Evolutionary conservation across 2,113 vertebrate species (phyloP).

Genomic region (Pipra filicauda): DNA sequence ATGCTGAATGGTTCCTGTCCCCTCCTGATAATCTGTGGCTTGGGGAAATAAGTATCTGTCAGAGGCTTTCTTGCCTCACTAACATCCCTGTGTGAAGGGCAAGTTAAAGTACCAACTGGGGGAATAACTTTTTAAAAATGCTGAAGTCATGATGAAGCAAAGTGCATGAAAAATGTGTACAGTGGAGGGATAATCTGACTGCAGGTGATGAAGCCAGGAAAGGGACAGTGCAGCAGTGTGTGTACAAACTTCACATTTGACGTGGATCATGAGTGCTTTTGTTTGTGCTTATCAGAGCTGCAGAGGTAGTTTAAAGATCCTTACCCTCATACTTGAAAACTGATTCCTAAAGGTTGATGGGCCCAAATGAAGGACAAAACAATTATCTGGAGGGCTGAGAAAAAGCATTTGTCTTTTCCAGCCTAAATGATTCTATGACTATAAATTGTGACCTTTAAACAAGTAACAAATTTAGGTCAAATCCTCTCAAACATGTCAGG

Average conservation of each 20-base stretch:
- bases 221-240: rapidly evolving
- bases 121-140: background rate
- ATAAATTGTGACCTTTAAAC: background rate
- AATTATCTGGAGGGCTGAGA: background rate
- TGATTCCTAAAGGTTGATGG: background rate
- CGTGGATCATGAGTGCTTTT: rapidly evolving
- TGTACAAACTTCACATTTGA: background rate
- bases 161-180: background rate
- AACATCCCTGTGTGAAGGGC: background rate
- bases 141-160: background rate
- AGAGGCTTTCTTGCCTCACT: background rate
- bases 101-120: background rate
- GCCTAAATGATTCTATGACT: background rate
- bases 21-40: background rate
- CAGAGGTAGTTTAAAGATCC: background rate
- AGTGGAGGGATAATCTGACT: background rate
- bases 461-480: background rate
- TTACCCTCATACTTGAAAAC: background rate
- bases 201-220: background rate
- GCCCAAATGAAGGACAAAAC: background rate
- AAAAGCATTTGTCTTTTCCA: background rate
- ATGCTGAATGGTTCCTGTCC: background rate
- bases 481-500: background rate
- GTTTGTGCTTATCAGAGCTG: background rate
- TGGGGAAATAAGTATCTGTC: background rate